Percentiles rank a stretch among this genome's conserved stretches.
phyloP scores from a whole-genome alignment of 2,888 invertebrate genomes.

The Gisinianus flammeolus region DNA sequence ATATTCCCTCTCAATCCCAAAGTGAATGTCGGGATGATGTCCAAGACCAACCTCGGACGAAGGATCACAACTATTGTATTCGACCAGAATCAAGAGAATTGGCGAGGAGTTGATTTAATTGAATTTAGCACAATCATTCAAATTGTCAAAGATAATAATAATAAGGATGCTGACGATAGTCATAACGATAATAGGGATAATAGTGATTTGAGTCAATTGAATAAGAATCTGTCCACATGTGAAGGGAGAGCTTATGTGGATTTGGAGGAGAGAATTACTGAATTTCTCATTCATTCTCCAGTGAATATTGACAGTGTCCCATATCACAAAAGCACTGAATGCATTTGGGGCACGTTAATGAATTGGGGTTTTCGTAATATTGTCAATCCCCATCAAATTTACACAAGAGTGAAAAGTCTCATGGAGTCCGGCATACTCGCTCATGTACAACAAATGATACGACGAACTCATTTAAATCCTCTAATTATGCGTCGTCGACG shows the following conservation, averaged over 20 bases:
- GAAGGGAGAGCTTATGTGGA: neutral
- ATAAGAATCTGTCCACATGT: neutral
- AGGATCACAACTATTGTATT: neutral
- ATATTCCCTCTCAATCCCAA: neutral
- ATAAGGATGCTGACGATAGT: no score
- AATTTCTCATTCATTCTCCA: neutral
- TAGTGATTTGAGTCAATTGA: neutral
- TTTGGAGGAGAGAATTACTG: neutral
- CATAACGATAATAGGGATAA: no score
- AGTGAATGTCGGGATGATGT: neutral
- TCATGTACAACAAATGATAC: neutral
- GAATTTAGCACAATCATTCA: neutral
- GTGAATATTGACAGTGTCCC: neutral
- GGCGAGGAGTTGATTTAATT: neutral
- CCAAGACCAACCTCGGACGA: neutral
- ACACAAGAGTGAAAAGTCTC: neutral
- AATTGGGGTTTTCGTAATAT: slow-evolving; percentile 1
- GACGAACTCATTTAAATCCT: neutral
- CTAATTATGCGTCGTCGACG: neutral
- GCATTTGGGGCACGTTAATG: neutral
- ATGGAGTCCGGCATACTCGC: neutral
- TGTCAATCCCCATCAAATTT: neutral
- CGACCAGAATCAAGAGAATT: neutral
- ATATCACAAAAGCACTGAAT: neutral
- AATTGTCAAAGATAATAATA: neutral